phyloP scores from a whole-genome alignment of 2,113 vertebrate species.

The Leptocoma aspasia region DNA sequence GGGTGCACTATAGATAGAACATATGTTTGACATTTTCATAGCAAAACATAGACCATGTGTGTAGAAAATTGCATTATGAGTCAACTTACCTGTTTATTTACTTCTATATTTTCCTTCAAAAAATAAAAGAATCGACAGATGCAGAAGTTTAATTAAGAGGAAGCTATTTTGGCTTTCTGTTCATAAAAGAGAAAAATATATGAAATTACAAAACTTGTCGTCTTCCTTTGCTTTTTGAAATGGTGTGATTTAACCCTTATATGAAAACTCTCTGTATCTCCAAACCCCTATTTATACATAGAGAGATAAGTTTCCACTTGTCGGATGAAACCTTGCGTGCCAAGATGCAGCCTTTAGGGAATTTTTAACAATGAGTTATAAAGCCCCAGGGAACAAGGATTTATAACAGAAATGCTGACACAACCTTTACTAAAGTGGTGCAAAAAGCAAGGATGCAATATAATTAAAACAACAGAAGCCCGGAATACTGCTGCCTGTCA shows the following conservation, averaged over 20 bases:
- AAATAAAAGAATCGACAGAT: not conserved
- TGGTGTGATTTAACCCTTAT: not conserved
- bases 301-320: not conserved
- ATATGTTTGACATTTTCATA: not conserved
- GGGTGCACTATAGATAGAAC: not conserved
- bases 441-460: not conserved
- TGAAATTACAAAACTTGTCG: not conserved
- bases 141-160: constrained; percentile 11
- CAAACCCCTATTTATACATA: not conserved
- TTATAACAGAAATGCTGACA: constrained; percentile 15
- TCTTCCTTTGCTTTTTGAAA: not conserved
- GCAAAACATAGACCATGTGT: constrained; percentile 5
- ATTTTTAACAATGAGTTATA: not conserved
- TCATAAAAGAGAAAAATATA: not conserved
- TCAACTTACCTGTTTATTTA: constrained; percentile 32
- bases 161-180: not conserved
- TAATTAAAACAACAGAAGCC: constrained; percentile 64
- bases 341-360: not conserved
- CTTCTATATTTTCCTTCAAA: not conserved
- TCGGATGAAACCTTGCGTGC: not conserved
- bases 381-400: not conserved
- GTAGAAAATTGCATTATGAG: constrained; percentile 5
- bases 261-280: not conserved
- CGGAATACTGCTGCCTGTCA: not conserved
- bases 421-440: not conserved